phyloP scores from a whole-genome alignment of 2,113 vertebrate genomes.

The Mirounga angustirostris region DNA sequence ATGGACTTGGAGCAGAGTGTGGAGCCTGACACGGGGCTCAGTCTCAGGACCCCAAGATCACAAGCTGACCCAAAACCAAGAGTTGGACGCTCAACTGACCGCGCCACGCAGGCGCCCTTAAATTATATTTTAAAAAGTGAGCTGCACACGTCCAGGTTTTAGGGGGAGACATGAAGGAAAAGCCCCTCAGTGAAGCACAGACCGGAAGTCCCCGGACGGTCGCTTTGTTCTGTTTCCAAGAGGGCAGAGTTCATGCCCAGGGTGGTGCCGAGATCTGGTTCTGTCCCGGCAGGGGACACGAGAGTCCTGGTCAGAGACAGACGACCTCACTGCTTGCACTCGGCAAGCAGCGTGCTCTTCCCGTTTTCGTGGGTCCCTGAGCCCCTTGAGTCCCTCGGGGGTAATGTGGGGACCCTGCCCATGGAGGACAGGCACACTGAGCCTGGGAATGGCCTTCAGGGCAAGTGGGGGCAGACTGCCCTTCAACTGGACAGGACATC shows the following conservation, averaged over 20 bases:
- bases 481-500: background rate
- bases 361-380: background rate
- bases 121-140: background rate
- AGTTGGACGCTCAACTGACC: accelerated
- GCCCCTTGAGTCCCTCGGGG: no score
- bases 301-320: background rate
- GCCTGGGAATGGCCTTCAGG: background rate
- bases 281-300: background rate
- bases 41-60: background rate
- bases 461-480: background rate
- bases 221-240: background rate
- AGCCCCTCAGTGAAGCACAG: background rate
- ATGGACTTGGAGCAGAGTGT: accelerated
- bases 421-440: background rate
- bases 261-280: no score
- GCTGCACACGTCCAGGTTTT: no score
- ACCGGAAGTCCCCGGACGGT: background rate
- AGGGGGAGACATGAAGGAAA: background rate
- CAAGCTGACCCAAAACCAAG: background rate
- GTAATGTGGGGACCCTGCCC: background rate
- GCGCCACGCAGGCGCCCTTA: no score
- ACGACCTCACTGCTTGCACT: background rate
- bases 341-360: accelerated
- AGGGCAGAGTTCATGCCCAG: background rate
- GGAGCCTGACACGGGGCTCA: no score